Conservation (phyloP, 2,888 invertebrate species). For the Aphodius granarius region DNA sequence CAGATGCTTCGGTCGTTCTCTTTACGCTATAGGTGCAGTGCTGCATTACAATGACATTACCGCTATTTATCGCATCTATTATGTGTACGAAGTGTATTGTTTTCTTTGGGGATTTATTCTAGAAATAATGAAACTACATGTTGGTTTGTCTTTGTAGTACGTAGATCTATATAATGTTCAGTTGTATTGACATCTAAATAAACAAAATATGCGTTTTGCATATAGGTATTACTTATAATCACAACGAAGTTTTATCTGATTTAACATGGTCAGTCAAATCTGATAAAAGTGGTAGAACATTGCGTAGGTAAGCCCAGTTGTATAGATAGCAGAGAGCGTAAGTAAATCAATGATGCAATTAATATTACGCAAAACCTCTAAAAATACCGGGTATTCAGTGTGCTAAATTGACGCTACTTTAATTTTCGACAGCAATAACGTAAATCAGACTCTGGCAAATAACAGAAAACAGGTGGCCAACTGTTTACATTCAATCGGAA, state of each 20-base stretch:
- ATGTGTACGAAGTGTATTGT: not conserved
- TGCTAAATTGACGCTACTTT: not conserved
- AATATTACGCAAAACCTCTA: conserved; percentile 9
- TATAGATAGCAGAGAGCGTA: not conserved
- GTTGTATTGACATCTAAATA: not conserved
- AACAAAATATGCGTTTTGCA: not conserved
- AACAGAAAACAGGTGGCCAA: conserved; percentile 8
- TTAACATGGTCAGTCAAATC: not conserved
- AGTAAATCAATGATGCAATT: conserved; percentile 7
- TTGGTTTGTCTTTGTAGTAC: not conserved
- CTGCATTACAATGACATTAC: not conserved
- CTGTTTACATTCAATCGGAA: conserved; percentile 7
- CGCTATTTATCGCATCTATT: not conserved
- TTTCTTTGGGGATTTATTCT: not conserved
- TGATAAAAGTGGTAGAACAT: not conserved
- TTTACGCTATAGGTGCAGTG: not conserved
- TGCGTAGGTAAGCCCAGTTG: no score
- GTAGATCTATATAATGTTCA: not conserved
- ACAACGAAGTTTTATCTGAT: not conserved
- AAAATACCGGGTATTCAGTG: not conserved
- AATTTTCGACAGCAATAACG: conserved; percentile 10
- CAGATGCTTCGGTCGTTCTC: not conserved
- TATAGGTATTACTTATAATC: not conserved
- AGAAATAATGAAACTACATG: not conserved
- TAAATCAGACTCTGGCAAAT: not conserved